Conservation (phyloP, 2,888 invertebrate species). For the Oscheius onirici region DNA sequence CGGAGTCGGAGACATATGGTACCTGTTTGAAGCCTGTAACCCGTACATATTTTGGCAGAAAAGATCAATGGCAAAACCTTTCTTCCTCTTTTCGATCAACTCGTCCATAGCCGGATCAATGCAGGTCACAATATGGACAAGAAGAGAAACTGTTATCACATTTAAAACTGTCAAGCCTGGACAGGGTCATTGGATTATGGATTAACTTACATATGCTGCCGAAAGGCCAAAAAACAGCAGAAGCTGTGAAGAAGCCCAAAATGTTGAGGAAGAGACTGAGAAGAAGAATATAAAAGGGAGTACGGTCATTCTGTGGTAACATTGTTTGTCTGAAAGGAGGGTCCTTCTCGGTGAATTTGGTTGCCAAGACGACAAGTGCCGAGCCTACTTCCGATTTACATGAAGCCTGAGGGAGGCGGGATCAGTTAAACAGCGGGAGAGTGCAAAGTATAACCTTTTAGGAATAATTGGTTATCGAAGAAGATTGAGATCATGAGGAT, state of each 20-base stretch:
- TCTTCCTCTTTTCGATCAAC: slow-evolving; percentile 21
- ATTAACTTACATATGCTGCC: slow-evolving; percentile 11
- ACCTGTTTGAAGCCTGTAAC: slow-evolving; percentile 14
- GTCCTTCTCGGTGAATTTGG: slow-evolving; percentile 3
- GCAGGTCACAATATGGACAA: slow-evolving; percentile 7
- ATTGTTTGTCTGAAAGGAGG: not conserved
- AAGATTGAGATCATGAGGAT: too few relatives aligned
- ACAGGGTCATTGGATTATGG: too few relatives aligned
- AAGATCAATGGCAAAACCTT: not conserved
- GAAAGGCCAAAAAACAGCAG: slow-evolving; percentile 17
- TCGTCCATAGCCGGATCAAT: slow-evolving; percentile 25
- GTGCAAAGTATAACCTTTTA: too few relatives aligned
- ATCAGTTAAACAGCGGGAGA: too few relatives aligned
- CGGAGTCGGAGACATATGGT: not conserved
- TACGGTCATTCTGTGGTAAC: not conserved
- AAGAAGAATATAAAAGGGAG: slow-evolving; percentile 8
- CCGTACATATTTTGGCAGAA: not conserved
- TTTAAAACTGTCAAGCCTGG: not conserved
- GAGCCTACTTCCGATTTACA: too few relatives aligned
- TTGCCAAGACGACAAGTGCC: slow-evolving; percentile 7
- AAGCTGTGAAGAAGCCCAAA: slow-evolving; percentile 11
- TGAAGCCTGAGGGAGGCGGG: too few relatives aligned
- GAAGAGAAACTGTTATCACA: not conserved
- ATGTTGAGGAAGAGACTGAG: not conserved
- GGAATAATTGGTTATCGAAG: too few relatives aligned